Base-by-base conservation (phyloP, 2,888 invertebrate genomes). In the Epinotia bilunana region DNA sequence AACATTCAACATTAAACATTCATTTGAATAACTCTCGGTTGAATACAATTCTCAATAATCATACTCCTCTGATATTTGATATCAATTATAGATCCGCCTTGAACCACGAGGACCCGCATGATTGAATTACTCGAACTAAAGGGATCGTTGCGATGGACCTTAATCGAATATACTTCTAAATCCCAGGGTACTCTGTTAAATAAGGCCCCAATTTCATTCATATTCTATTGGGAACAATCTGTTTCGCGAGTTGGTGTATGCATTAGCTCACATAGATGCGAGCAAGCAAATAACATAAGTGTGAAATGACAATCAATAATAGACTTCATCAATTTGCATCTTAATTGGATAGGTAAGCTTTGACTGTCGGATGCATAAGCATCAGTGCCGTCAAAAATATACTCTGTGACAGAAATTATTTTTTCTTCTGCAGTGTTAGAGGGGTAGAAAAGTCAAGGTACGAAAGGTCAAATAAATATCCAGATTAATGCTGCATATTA, bases 121-220 rank as follows among this genome's bases (percentile, higher is more conserved):
- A 70, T 74, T 70, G 64, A 74, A 64, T 74, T 74, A 74, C 64
- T 53, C 64, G 58, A 33, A 43, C 69, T 46, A 43, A 23, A 57
- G 39, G 62, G 28, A 57, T 39, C 62, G 43, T 7, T 43, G 46
- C 5, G 43, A 73, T 73, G 69, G 62, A 49, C 63, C 74, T 57
- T 69, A 74, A 74, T 74, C 69, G 63, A 69, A 69, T 57, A 12
- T 13, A 11, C 46, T 43, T 57, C 57, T 68, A 28, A 43, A 60
- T 13, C 39, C 43, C 55, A 12, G 6, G 61, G 18, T 7, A 39
- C 23, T 33, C 61, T 64, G 20, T 18, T 12, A 13, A 61, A 61
- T 1, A 39, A 39, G 39, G 39, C 39, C 9, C 39, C 9, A 39
- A n/a, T 70, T 18, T 53, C 20, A 1, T 49, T n/a, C 53, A 6